Evolutionary conservation across 2,888 invertebrate species (phyloP), one percentile per base, ranked within the genome.

Genomic region (Plebejus anna): DNA sequence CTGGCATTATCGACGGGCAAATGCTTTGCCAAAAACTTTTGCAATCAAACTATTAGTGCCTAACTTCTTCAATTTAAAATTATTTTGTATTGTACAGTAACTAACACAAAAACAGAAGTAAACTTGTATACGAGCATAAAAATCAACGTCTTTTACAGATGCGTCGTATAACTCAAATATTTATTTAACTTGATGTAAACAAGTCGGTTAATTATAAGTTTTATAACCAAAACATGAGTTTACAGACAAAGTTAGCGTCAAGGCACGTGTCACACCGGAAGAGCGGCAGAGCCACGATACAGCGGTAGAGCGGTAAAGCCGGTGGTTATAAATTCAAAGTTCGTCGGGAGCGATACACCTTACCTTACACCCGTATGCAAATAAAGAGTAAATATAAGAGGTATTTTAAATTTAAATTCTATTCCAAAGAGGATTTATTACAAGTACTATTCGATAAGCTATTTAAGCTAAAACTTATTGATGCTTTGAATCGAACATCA

Each of bases 191-290:
- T 22, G 22, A 47, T 5, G 47, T 28, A 72, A 72, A 72, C 47
- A 47, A 22, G 22, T 22, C 72, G 47, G 72, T 72, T 72, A 72
- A 42, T 47, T 28, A 47, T 71, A 71, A 71, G 9, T 71, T 72
- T 72, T 72, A 72, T 72, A 47, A 72, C 72, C 22, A 11, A 72
- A n/a, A 72, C 47, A 47, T 66, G 66, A 66, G 47, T 72, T 72
- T 72, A 72, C 47, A 32, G 3, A 72, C 38, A 42, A 42, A 72
- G 47, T 47, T 47, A 22, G 22, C 42, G 72, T 47, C 47, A 72
- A 72, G 5, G 73, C 73, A 73, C 73, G 73, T 55, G 73, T 73
- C 73, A 32, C 55, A 73, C 73, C 73, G 73, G 73, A 73, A 73
- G 51, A 16, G 16, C 73, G 66, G 66, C 5, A 28, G 66, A 66